phyloP scores from a whole-genome alignment of 2,888 invertebrate species.

The Brenthis ino region DNA sequence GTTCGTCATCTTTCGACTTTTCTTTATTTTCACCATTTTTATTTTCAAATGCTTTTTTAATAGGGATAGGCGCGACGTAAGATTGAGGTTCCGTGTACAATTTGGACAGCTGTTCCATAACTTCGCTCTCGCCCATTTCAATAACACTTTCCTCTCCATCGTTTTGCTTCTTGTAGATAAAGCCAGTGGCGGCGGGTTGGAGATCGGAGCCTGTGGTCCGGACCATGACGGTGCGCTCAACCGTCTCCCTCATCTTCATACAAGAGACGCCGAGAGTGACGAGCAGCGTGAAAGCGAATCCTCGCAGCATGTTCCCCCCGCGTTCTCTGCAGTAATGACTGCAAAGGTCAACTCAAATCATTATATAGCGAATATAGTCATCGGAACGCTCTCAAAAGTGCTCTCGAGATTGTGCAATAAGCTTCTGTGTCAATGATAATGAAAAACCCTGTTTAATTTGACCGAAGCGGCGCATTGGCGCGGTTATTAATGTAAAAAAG shows the following conservation, averaged over 20 bases:
- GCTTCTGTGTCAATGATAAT: conserved; percentile 81
- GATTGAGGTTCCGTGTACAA: conserved; percentile 63
- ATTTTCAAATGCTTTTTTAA: conserved; percentile 55
- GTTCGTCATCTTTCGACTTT: conserved; percentile 55
- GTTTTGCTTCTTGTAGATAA: conserved; percentile 77
- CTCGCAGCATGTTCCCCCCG: conserved; percentile 64
- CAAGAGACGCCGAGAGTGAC: conserved; percentile 53
- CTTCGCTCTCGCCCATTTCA: conserved; percentile 71
- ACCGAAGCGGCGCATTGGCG: conserved; percentile 72
- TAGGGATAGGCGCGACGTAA: conserved; percentile 59
- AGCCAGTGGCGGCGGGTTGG: conserved; percentile 83
- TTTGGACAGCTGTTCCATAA: conserved; percentile 70
- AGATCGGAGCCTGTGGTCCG: conserved; percentile 82
- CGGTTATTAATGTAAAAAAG: conserved; percentile 46
- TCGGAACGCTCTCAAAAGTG: conserved; percentile 69
- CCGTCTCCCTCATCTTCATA: conserved; percentile 76
- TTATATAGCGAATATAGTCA: conserved; percentile 75
- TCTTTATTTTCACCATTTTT: conserved; percentile 59
- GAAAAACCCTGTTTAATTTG: conserved; percentile 75
- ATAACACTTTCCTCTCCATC: conserved; percentile 74
- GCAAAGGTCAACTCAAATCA: conserved; percentile 65
- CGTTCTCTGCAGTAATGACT: conserved; percentile 61
- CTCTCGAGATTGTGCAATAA: conserved; percentile 75
- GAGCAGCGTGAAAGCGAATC: conserved; percentile 55
- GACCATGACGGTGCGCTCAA: conserved; percentile 80